Base-by-base conservation (phyloP, 2,888 invertebrate species). In the Trisateles emortualis region DNA sequence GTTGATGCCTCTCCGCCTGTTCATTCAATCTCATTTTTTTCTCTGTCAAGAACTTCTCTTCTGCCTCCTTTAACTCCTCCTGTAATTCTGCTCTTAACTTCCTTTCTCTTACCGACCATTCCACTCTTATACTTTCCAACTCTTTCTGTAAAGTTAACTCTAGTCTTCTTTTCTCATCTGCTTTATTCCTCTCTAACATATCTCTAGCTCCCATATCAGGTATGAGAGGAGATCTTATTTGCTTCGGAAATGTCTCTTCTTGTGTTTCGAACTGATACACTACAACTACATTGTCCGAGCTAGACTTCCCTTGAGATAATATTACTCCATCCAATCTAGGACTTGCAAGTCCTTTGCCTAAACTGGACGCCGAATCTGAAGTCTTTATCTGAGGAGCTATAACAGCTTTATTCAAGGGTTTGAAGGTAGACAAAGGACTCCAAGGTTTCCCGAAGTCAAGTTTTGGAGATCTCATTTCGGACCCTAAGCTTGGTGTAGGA, bases 21-120 rank as follows among this genome's bases (percentile, higher is more conserved):
- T 92, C 88, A 48, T 84, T 86, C 66, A 94, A 78, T 72, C 89
- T 83, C 49, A 84, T 47, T 78, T 68, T 85, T 71, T 88, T 92
- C 52, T 92, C 91, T 24, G 64, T 71, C 55, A 86, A 56, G 74
- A 91, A 91, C 68, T 88, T 90, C 52, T 91, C 90, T 48, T 94
- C 93, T 0, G 90, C 84, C 59, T 88, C 90, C 49, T 85, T 91
- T 68, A 94, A 87, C 72, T 94, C 94, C 26, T 88, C 87, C 42
- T 91, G 87, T 52, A 94, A 74, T 68, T 93, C 94, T 13, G 92
- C 90, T 75, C 83, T 94, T 93, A 80, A 92, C 81, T 78, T 94
- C 86, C 79, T 94, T 70, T 86, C 95, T 84, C 76, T 94, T 53
- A 90, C 89, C 56, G 94, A 92, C 71, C 95, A 91, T 45, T 95